Evolutionary conservation across 2,113 vertebrate species (phyloP).

Genomic region (Colaptes auratus): DNA sequence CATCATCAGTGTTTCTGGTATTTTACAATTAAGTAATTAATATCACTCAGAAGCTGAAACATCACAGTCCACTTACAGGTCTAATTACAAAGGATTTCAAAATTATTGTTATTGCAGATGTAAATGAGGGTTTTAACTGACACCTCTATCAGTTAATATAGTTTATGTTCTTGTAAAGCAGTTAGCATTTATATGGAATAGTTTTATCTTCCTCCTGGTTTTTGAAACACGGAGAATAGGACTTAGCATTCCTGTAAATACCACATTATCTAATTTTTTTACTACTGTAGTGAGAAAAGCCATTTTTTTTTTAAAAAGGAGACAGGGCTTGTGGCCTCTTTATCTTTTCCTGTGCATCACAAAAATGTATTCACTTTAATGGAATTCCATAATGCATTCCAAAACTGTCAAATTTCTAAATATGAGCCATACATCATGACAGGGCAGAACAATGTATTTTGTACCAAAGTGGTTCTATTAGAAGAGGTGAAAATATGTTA

Average conservation of each 20-base stretch:
- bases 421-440: conserved; percentile 40
- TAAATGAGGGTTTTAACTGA: conserved; percentile 19
- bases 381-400: conserved; percentile 37
- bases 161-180: conserved; percentile 22
- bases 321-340: conserved; percentile 20
- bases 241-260: conserved; percentile 12
- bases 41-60: conserved; percentile 35
- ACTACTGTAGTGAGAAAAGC: background rate
- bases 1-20: background rate
- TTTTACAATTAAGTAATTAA: conserved; percentile 7
- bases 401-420: conserved; percentile 53
- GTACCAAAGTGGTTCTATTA: conserved; percentile 47
- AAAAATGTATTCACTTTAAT: conserved; percentile 55
- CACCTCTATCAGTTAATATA: conserved; percentile 6
- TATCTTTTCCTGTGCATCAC: conserved; percentile 19
- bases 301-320: conserved; percentile 21
- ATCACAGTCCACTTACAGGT: conserved; percentile 41
- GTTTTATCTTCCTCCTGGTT: conserved; percentile 5
- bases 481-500: conserved; percentile 61
- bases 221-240: conserved; percentile 19
- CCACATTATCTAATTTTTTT: background rate
- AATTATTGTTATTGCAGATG: background rate
- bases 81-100: conserved; percentile 55
- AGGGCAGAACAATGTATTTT: conserved; percentile 50
- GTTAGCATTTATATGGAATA: background rate